Evolutionary conservation across 2,888 invertebrate species (phyloP).

Genomic region (Melolontha melolontha): DNA sequence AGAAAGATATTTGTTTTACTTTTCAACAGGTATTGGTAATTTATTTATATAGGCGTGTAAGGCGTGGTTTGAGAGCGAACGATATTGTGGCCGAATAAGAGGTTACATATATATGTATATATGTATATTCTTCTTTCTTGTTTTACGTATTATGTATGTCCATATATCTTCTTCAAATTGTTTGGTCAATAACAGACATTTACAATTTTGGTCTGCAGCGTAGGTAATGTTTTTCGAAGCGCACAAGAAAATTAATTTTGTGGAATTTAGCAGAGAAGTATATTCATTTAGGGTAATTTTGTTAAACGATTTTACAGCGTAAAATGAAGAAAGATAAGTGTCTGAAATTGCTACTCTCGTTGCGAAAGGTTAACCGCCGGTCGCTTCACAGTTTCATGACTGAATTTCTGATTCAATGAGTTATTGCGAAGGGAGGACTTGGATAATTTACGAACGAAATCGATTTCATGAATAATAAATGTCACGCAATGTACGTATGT

Average conservation of each 20-base stretch:
- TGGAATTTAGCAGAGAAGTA: slow-evolving; percentile 16
- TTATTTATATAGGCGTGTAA: no score
- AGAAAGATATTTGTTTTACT: no score
- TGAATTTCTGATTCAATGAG: slow-evolving; percentile 39
- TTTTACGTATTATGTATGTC: no score
- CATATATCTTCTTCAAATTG: no score
- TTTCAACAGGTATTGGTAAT: no score
- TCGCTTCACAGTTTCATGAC: slow-evolving; percentile 30
- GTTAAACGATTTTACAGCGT: slow-evolving; percentile 26
- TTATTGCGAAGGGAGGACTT: slow-evolving; percentile 18
- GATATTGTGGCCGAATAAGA: no score
- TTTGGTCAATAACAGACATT: no score
- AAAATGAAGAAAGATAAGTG: slow-evolving; percentile 24
- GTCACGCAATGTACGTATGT: background rate
- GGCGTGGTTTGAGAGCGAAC: no score
- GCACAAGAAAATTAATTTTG: slow-evolving; percentile 25
- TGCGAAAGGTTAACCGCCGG: slow-evolving; percentile 24
- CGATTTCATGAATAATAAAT: slow-evolving; percentile 38
- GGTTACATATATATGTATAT: no score
- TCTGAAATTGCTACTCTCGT: slow-evolving; percentile 33
- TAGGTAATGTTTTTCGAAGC: background rate
- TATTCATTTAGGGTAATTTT: slow-evolving; percentile 35
- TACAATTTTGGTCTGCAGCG: no score
- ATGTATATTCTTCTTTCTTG: no score
- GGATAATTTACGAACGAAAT: slow-evolving; percentile 38